Conservation (phyloP, 2,888 invertebrate species). For the Autographa pulchrina region DNA sequence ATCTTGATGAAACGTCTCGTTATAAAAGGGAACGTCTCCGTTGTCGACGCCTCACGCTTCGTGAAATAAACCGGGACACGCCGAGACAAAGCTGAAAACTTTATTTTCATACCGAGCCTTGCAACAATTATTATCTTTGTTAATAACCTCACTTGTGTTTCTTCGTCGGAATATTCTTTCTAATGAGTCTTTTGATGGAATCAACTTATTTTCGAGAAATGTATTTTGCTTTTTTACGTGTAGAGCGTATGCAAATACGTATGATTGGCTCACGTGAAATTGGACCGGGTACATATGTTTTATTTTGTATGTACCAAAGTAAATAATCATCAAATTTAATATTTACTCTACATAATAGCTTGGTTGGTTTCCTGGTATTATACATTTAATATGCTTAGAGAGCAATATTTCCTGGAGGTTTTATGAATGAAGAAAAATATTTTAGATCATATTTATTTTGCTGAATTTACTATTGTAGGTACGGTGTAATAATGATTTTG, state of each 20-base stretch:
- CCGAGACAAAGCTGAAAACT: slow-evolving; percentile 72
- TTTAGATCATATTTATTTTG: slow-evolving; percentile 20
- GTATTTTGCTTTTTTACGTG: slow-evolving; percentile 24
- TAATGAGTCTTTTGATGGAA: slow-evolving; percentile 52
- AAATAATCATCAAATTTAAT: slow-evolving; percentile 37
- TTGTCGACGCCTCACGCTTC: slow-evolving; percentile 67
- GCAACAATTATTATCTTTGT: slow-evolving; percentile 74
- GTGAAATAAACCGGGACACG: slow-evolving; percentile 74
- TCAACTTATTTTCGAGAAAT: slow-evolving; percentile 32
- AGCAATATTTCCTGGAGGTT: slow-evolving; percentile 18
- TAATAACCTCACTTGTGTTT: slow-evolving; percentile 71
- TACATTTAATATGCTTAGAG: slow-evolving; percentile 21
- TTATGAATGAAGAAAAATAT: slow-evolving; percentile 18
- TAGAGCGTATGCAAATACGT: slow-evolving; percentile 21
- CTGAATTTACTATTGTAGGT: slow-evolving; percentile 12
- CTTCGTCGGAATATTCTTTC: slow-evolving; percentile 51
- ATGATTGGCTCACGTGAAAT: slow-evolving; percentile 30
- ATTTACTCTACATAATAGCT: slow-evolving; percentile 30
- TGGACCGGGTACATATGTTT: slow-evolving; percentile 21
- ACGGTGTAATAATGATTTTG: slow-evolving; percentile 17
- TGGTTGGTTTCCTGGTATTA: slow-evolving; percentile 15
- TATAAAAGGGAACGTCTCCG: slow-evolving; percentile 75
- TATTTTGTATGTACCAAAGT: slow-evolving; percentile 30
- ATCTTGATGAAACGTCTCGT: slow-evolving; percentile 84
- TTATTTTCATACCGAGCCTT: slow-evolving; percentile 74